Percentiles rank a stretch among this genome's conserved stretches.
phyloP scores from a whole-genome alignment of 2,797 vertebrate species.

The Falco naumanni region DNA sequence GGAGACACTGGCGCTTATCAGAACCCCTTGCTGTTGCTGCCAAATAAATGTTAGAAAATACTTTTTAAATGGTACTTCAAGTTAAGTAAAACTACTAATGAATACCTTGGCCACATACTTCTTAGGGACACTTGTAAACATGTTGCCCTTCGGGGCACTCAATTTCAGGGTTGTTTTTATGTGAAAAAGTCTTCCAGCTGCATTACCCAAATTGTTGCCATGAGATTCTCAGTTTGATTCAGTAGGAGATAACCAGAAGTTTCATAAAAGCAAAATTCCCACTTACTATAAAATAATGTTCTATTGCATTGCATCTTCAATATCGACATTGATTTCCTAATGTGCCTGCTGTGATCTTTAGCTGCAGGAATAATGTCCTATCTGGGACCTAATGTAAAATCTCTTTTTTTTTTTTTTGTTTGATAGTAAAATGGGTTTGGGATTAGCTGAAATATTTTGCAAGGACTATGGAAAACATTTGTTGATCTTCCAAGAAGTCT shows the following conservation, averaged over 20 bases:
- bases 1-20: neutral
- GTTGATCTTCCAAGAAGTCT: neutral
- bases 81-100: neutral
- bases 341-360: neutral
- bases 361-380: neutral
- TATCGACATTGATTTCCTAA: neutral
- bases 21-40: neutral
- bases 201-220: neutral
- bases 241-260: neutral
- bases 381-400: neutral
- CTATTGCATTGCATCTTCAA: neutral
- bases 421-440: neutral
- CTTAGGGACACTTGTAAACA: neutral
- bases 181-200: neutral
- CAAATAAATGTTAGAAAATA: neutral
- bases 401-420: neutral
- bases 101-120: neutral
- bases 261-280: neutral
- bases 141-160: neutral
- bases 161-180: neutral
- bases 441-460: neutral
- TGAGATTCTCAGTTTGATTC: neutral
- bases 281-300: neutral
- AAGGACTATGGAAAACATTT: neutral
- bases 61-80: neutral